Evolutionary conservation across 1,140 invertebrate species (phyloP).

Genomic region (Sitodiplosis mosellana): DNA sequence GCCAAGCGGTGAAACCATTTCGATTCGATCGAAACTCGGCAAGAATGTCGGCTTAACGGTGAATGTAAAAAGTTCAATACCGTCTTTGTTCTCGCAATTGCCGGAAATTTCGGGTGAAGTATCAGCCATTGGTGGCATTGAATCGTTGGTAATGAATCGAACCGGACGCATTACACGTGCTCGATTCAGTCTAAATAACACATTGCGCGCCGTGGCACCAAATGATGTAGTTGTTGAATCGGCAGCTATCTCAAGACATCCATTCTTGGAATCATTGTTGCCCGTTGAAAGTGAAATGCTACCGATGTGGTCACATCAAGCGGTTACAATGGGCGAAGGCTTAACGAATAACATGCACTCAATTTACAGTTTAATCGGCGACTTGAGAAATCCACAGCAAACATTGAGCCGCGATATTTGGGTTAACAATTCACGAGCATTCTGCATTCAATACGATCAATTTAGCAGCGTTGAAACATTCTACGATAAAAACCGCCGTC

Average conservation of each 20-base stretch:
- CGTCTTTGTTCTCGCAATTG: conserved; percentile 20
- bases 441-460: conserved; percentile 82
- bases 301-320: conserved; percentile 68
- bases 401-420: conserved; percentile 64
- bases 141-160: conserved; percentile 35
- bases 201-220: conserved; percentile 45
- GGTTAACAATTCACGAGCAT: conserved; percentile 63
- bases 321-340: conserved; percentile 50
- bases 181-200: conserved; percentile 56
- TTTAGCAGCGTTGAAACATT: conserved; percentile 73
- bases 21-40: conserved; percentile 52
- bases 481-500: conserved; percentile 61
- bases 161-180: conserved; percentile 48
- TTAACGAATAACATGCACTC: conserved; percentile 62
- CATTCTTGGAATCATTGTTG: conserved; percentile 65
- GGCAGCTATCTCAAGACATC: conserved; percentile 64
- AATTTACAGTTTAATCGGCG: conserved; percentile 59
- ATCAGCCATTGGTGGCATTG: conserved; percentile 36
- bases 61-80: conserved; percentile 32
- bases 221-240: conserved; percentile 51
- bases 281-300: conserved; percentile 85
- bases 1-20: conserved; percentile 74
- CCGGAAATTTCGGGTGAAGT: conserved; percentile 25
- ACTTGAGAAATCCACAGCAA: conserved; percentile 63
- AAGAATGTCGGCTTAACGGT: conserved; percentile 55